These are phyloP conservation scores for Accipiter virgatus DNA, from an alignment of 2,113 vertebrate species.

Conservation along the genomic window DNA sequence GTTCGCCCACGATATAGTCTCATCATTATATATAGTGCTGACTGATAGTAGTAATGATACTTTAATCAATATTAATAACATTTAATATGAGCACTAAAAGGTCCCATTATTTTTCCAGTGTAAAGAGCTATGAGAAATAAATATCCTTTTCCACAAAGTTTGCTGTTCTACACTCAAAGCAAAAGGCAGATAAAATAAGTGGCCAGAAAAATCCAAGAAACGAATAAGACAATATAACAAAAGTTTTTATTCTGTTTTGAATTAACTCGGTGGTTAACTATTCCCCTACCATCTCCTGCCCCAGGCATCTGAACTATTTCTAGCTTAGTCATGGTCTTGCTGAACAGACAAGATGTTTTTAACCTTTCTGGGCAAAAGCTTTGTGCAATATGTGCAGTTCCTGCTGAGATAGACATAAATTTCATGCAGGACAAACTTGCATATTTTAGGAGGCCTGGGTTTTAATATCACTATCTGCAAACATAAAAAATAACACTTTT, in stretches of 20 bases:
- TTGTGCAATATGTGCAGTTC: not conserved
- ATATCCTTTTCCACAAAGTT: not conserved
- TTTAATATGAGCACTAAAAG: not conserved
- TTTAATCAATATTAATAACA: not conserved
- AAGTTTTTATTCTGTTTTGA: not conserved
- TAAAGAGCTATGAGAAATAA: not conserved
- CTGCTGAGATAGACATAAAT: not conserved
- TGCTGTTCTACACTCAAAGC: not conserved
- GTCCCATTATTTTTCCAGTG: not conserved
- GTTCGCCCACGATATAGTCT: rapidly evolving
- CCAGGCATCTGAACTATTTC: not conserved
- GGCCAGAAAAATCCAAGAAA: not conserved
- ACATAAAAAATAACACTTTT: not conserved
- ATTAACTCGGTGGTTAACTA: not conserved
- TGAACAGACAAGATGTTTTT: not conserved
- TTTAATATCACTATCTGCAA: not conserved
- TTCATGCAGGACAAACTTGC: not conserved
- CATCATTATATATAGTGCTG: not conserved
- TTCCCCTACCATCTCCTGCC: not conserved
- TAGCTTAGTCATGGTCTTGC: not conserved
- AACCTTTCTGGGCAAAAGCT: not conserved
- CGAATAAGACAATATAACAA: not conserved
- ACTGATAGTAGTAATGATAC: not conserved
- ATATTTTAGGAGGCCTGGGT: not conserved
- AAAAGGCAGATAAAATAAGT: not conserved